A percentile compares a stretch with the other conserved stretches of the same genome.
These are phyloP conservation scores for Cryptocheilus praepositus DNA, from an alignment of 2,888 invertebrate species.

Conservation along the genomic window DNA sequence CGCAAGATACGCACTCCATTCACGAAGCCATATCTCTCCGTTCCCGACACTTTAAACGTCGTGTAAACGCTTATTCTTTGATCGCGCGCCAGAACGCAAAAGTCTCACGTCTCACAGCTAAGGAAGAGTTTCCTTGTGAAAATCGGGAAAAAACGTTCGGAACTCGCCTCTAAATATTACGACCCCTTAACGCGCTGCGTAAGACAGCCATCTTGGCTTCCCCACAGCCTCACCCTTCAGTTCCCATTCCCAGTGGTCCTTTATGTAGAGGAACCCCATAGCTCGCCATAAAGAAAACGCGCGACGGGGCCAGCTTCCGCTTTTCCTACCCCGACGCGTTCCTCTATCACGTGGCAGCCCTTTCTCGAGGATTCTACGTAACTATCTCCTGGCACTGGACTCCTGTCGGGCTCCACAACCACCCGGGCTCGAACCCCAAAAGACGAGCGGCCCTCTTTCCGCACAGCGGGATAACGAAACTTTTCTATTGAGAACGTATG, in stretches of 20 bases:
- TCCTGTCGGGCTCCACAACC: too few relatives aligned
- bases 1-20: too few relatives aligned
- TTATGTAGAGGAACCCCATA: constrained; percentile 48
- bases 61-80: not conserved
- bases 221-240: constrained; percentile 3
- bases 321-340: not conserved
- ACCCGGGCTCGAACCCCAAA: too few relatives aligned
- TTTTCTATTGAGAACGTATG: too few relatives aligned
- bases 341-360: too few relatives aligned
- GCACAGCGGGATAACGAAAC: too few relatives aligned
- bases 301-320: constrained; percentile 10
- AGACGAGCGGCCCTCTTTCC: too few relatives aligned
- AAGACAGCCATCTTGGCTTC: constrained; percentile 47
- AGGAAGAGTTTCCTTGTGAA: constrained; percentile 13
- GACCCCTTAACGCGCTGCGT: constrained; percentile 35
- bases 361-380: too few relatives aligned
- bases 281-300: constrained; percentile 59
- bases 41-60: too few relatives aligned
- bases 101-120: constrained; percentile 24
- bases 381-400: too few relatives aligned
- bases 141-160: constrained; percentile 8
- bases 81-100: constrained; percentile 17
- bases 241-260: constrained; percentile 34
- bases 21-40: too few relatives aligned
- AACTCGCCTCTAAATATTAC: constrained; percentile 37